Conservation (phyloP, 2,113 vertebrate species). For the Opisthocomus hoazin region DNA sequence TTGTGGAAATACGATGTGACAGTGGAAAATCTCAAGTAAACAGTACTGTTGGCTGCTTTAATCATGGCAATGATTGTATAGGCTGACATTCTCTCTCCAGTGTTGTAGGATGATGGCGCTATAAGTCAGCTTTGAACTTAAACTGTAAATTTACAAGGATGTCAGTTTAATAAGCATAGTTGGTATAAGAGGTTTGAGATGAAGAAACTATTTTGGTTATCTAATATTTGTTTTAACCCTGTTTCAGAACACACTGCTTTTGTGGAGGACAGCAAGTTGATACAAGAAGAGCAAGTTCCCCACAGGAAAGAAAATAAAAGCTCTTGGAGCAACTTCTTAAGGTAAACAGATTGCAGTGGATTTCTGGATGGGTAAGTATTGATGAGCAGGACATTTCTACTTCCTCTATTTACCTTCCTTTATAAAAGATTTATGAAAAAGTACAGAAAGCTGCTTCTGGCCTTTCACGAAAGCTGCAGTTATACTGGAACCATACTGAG, state of each 20-base stretch:
- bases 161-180: not conserved
- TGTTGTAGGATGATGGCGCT: not conserved
- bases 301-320: not conserved
- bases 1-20: not conserved
- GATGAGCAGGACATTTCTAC: not conserved
- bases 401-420: not conserved
- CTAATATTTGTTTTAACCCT: not conserved
- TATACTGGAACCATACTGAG: too few relatives aligned
- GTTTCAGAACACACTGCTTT: slow-evolving; percentile 28
- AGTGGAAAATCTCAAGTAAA: not conserved
- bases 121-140: not conserved
- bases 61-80: not conserved
- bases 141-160: not conserved
- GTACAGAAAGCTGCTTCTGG: not conserved
- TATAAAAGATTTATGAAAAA: not conserved
- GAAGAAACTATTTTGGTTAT: not conserved
- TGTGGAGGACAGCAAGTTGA: not conserved
- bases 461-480: not conserved
- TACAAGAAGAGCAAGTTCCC: not conserved
- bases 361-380: slow-evolving; percentile 69
- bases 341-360: slow-evolving; percentile 56
- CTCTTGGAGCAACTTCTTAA: slow-evolving; percentile 35
- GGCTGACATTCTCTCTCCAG: not conserved
- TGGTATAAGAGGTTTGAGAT: not conserved
- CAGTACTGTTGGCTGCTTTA: not conserved